Base-by-base conservation (phyloP, 2,888 invertebrate genomes). In the Tenthredo mesomela region DNA sequence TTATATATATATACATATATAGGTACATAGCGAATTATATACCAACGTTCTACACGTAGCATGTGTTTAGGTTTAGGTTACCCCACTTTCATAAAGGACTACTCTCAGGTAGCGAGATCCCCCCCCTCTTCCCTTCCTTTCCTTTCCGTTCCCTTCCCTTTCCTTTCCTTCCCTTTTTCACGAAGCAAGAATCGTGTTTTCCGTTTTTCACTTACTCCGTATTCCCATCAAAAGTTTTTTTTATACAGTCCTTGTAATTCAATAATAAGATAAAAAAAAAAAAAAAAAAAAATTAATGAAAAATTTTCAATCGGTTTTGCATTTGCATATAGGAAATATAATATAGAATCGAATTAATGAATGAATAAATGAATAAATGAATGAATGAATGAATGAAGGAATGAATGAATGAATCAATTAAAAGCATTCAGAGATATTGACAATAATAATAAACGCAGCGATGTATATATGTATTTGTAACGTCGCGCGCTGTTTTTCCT, bases 1-100 rank as follows among this genome's bases (percentile, higher is more conserved):
- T 43, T 61, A 61, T 25, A 61, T 10, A 3, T 61, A 10, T 43
- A 29, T 43, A 43, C 12, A 10, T 43, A 54, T 58, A 58, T 2
- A 58, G 1, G 2, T 58, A 18, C 12, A 29, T 33, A 12, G 29
- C 15, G 67, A 67, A 67, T 12, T 15, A 29, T 15, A 29, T 9
- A 29, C 10, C 25, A 15, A 25, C 29, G 29, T 25, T 40, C 12
- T 50, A 77, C 25, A 61, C 58, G 37, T 61, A 80, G 78, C 78
- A 80, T 80, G 78, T 80, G 78, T 80, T 80, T 80, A 80, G 78
- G 78, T 80, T 80, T 80, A 80, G 78, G 58, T 80, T 80, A 80
- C 78, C 78, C 78, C 78, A 80, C 78, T 80, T 80, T 61, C 61
- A 80, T 80, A 80, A 80, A 80, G 78, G 78, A 80, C 78, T 47